Conservation (phyloP, 2,797 vertebrate genomes). For the Adelosebastes latens region DNA sequence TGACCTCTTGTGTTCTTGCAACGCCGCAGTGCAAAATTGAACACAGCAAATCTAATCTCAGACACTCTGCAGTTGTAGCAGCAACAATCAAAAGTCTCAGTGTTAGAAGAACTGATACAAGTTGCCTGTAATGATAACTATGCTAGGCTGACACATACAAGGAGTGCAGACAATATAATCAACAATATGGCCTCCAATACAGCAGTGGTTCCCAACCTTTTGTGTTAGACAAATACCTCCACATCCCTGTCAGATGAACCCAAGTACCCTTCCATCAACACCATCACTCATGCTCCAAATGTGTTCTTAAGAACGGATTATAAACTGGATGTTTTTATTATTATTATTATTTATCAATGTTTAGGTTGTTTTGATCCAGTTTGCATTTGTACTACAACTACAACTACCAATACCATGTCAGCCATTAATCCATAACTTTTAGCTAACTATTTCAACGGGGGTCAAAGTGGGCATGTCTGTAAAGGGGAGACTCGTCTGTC, state of each 20-base stretch:
- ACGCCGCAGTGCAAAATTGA: slow-evolving; percentile 2
- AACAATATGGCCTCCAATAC: neutral
- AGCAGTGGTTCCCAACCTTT: neutral
- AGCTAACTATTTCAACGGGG: neutral
- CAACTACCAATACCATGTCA: neutral
- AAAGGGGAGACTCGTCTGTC: fast-evolving
- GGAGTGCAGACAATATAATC: neutral
- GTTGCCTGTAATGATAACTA: neutral
- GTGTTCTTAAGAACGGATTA: neutral
- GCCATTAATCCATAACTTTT: neutral
- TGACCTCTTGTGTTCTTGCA: neutral
- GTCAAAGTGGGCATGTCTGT: too few relatives aligned
- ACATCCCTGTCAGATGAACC: too few relatives aligned
- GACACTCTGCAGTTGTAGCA: slow-evolving; percentile 3
- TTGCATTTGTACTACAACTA: neutral
- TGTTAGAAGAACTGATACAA: neutral
- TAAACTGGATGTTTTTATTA: neutral
- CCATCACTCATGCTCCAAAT: neutral
- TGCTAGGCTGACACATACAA: neutral
- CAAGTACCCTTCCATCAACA: neutral
- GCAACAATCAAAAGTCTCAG: neutral
- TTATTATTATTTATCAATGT: neutral
- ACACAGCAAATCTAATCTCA: slow-evolving; percentile 11
- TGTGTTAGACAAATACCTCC: neutral
- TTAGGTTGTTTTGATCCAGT: neutral